Evolutionary conservation across 2,797 vertebrate species (phyloP), one percentile per base, ranked within the genome.

Genomic region (Triplophysa yarkandensis): DNA sequence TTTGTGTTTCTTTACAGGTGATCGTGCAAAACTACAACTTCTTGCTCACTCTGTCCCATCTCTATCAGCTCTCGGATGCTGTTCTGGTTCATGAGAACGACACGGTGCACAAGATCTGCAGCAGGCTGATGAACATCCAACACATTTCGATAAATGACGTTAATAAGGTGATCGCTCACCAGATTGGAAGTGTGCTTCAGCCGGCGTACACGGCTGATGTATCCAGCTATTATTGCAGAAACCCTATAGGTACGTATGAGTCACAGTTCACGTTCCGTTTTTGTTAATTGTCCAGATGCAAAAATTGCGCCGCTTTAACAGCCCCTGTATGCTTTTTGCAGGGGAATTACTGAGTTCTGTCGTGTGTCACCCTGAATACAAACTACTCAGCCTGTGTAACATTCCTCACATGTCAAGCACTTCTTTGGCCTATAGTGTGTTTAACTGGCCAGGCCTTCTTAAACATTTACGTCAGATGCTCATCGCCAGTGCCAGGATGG

Each of bases 21-120:
- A 98, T 98, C 21, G 95, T 99, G 78, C 97, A 99, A 87, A 98
- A 99, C 88, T 99, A 99, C 86, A 99, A 99, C 87, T 94, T 95
- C 0, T 87, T 96, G 85, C 88, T 99, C 88, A 97, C 97, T 0
- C 89, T 99, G 65, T 93, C 95, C 28, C 94, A 92, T 71, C 91
- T 99, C 66, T 98, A 98, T 88, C 92, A 89, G 79, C 93, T 94
- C 52, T 95, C 98, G 0, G 96, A 98, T 13, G 96, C 93, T 41
- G 89, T 99, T 43, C 90, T 99, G 79, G 91, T 98, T 74, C 97
- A 99, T 3, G 95, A 99, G 86, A 99, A 99, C 1, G 97, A 99
- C 84, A 89, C 88, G 0, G 81, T 96, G 83, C 95, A 99, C 89
- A 90, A 88, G 86, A 94, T 98, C 87, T 99, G 98, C 81, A 89